Evolutionary conservation across 2,113 vertebrate genomes (phyloP).

Genomic region (Leucopsar rothschildi): DNA sequence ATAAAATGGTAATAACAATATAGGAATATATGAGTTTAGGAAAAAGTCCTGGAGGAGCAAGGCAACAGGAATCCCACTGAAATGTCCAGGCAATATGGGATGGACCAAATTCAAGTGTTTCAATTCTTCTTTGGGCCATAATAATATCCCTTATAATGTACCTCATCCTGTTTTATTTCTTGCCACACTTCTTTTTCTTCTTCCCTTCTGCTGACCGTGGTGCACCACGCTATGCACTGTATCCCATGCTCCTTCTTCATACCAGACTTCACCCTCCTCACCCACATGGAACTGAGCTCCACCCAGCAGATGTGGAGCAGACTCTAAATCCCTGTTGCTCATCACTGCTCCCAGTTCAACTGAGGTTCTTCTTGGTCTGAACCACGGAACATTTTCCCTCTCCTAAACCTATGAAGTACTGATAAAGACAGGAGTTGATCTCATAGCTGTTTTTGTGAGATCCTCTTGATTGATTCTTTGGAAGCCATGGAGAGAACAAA

Average conservation of each 20-base stretch:
- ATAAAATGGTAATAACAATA: background rate
- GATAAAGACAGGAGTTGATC: background rate
- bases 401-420: background rate
- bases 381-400: background rate
- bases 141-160: background rate
- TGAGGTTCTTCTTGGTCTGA: background rate
- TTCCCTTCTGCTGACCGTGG: no score
- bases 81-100: background rate
- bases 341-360: background rate
- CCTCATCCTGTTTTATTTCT: background rate
- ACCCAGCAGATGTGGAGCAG: background rate
- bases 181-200: background rate
- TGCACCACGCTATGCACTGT: background rate
- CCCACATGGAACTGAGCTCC: rapidly evolving
- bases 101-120: background rate
- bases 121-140: background rate
- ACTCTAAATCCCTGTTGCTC: background rate
- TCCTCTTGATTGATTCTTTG: background rate
- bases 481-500: background rate
- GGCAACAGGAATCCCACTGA: background rate
- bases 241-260: background rate
- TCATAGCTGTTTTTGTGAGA: background rate
- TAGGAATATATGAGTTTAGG: background rate
- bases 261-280: background rate
- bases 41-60: background rate